Conservation (phyloP, 2,797 vertebrate genomes). For the Antennarius maculatus region DNA sequence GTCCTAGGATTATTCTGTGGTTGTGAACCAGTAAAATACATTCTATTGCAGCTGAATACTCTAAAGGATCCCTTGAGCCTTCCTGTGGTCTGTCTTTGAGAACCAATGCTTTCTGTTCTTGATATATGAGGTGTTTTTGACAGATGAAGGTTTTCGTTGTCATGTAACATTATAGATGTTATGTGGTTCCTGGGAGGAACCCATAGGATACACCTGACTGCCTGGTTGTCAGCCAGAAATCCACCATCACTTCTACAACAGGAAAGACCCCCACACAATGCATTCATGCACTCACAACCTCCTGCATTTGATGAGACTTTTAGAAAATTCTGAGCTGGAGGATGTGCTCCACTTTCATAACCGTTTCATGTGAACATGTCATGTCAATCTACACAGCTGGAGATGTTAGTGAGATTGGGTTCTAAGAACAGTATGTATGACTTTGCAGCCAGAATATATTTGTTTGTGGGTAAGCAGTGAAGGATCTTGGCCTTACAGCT, state of each 20-base stretch:
- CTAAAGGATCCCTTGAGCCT: background rate
- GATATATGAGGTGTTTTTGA: constrained; percentile 29
- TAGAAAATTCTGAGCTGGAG: constrained; percentile 22
- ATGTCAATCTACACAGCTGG: background rate
- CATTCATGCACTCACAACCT: background rate
- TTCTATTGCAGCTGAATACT: background rate
- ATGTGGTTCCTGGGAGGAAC: constrained; percentile 48
- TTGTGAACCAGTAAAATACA: background rate
- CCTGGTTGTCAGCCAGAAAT: constrained; percentile 10
- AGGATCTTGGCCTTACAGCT: constrained; percentile 1
- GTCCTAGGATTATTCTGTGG: background rate
- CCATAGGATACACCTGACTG: constrained; percentile 73
- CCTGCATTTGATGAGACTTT: constrained; percentile 28
- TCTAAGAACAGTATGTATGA: background rate
- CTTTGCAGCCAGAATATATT: background rate
- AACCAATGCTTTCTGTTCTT: constrained; percentile 7
- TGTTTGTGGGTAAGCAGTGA: background rate
- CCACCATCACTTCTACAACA: constrained; percentile 36
- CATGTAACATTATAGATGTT: constrained; percentile 2
- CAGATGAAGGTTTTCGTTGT: constrained; percentile 40
- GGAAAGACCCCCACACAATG: constrained; percentile 47
- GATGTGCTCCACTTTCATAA: constrained; percentile 16
- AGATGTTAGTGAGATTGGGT: background rate
- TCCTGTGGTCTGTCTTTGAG: background rate
- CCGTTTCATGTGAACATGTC: constrained; percentile 22